These are phyloP conservation scores for Drosophila burlai DNA, from an alignment of 1,140 invertebrate genomes.

Conservation along the genomic window DNA sequence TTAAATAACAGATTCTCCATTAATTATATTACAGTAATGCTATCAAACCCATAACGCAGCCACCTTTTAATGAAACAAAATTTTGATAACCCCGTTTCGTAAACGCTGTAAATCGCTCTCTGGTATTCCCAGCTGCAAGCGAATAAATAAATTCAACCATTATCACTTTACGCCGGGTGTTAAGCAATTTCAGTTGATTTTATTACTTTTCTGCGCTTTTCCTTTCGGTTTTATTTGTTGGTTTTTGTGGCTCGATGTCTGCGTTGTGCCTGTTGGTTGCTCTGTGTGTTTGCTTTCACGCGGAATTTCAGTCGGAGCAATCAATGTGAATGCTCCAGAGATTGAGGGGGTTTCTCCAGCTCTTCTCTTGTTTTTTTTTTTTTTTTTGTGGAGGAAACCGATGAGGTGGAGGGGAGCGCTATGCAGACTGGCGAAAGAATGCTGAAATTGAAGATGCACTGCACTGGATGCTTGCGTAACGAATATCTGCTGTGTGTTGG, in stretches of 20 bases:
- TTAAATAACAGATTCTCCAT: background rate
- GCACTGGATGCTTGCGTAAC: slow-evolving; percentile 48
- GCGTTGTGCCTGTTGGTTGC: background rate
- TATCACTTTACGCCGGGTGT: slow-evolving; percentile 65
- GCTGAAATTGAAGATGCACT: slow-evolving; percentile 76
- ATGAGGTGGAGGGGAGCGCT: slow-evolving; percentile 14
- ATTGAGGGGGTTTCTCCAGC: background rate
- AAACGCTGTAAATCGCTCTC: slow-evolving; percentile 19
- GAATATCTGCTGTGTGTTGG: slow-evolving; percentile 10
- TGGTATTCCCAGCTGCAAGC: slow-evolving; percentile 33
- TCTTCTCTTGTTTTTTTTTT: background rate
- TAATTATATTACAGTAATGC: background rate
- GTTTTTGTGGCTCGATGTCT: background rate
- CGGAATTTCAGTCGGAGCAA: slow-evolving; percentile 45
- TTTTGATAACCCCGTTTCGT: slow-evolving; percentile 73
- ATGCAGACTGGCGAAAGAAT: slow-evolving; percentile 73
- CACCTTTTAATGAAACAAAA: slow-evolving; percentile 32
- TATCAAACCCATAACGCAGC: background rate
- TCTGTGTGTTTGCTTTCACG: slow-evolving; percentile 40
- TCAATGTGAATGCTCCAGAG: slow-evolving; percentile 47
- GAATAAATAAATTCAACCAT: slow-evolving; percentile 48
- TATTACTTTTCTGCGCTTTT: slow-evolving; percentile 52
- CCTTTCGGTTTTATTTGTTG: slow-evolving; percentile 38
- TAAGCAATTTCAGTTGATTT: slow-evolving; percentile 53
- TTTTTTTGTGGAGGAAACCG: background rate